Conservation (phyloP, 2,113 vertebrate species). For the Camelus dromedarius region DNA sequence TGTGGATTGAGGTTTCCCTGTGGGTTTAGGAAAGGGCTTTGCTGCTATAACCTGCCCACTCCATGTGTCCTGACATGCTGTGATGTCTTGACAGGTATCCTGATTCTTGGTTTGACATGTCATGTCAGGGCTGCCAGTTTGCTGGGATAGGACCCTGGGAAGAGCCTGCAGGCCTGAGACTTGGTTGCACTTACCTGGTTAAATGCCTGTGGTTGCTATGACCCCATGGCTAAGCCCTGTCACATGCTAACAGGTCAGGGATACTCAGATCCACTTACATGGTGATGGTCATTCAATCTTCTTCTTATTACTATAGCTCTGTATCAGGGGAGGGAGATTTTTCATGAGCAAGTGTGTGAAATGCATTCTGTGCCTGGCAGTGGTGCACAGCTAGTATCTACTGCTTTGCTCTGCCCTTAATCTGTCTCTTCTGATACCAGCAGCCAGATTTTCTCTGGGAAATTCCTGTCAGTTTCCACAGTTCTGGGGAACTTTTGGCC, state of each 20-base stretch:
- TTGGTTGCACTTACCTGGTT: slow-evolving; percentile 84
- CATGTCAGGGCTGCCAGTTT: slow-evolving; percentile 76
- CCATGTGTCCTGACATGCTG: not conserved
- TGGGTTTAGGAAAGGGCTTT: slow-evolving; percentile 55
- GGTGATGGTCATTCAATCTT: not conserved
- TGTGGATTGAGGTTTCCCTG: slow-evolving; percentile 52
- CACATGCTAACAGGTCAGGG: not conserved
- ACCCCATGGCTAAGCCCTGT: slow-evolving; percentile 68
- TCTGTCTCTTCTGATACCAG: not conserved
- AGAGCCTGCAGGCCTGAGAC: slow-evolving; percentile 64
- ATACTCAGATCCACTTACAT: not conserved
- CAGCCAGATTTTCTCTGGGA: not conserved
- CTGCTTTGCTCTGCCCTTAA: not conserved
- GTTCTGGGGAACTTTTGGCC: not conserved
- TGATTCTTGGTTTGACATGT: slow-evolving; percentile 70
- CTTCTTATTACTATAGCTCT: not conserved
- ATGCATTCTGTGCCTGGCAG: not conserved
- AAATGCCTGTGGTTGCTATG: slow-evolving; percentile 82
- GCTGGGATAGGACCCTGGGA: slow-evolving; percentile 43
- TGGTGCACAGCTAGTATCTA: not conserved
- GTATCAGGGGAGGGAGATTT: not conserved
- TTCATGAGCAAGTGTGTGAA: not conserved
- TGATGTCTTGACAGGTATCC: slow-evolving; percentile 55
- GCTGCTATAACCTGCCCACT: slow-evolving; percentile 37
- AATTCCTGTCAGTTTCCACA: not conserved